Evolutionary conservation across 35 echinoderm and acorn worm species (phyloP).

Genomic region (Apostichopus parvimensis): DNA sequence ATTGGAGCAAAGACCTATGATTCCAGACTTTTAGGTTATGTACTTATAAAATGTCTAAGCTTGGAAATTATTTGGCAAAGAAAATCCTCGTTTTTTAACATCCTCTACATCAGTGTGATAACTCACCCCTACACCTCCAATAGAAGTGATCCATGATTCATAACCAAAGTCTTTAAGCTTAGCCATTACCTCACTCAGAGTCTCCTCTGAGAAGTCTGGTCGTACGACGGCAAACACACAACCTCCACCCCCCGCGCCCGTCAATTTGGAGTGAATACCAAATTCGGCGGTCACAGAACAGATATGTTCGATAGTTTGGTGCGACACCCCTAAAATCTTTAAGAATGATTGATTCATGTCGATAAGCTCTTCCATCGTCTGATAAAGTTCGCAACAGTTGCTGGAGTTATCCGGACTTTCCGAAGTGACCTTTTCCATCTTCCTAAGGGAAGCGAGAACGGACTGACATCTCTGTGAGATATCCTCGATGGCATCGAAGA

Average conservation of each 20-base stretch:
- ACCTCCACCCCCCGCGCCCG: slow-evolving; percentile 95
- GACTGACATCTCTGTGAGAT: slow-evolving; percentile 65
- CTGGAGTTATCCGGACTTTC: background rate
- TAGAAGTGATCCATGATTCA: slow-evolving; percentile 59
- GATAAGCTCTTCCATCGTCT: slow-evolving; percentile 66
- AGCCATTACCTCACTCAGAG: slow-evolving; percentile 1
- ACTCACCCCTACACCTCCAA: slow-evolving; percentile 58
- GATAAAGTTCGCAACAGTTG: background rate
- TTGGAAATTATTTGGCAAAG: background rate
- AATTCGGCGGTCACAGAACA: slow-evolving; percentile 55
- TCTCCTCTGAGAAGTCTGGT: slow-evolving; percentile 31
- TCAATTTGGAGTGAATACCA: slow-evolving; percentile 79
- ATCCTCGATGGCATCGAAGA: slow-evolving; percentile 84
- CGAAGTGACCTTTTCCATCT: background rate
- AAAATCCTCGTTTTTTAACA: slow-evolving; percentile 28
- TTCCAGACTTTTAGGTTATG: too few relatives aligned
- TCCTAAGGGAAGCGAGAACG: slow-evolving; percentile 43
- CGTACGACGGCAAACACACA: slow-evolving; percentile 80
- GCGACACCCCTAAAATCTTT: slow-evolving; percentile 80
- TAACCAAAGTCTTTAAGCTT: slow-evolving; percentile 55
- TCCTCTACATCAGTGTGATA: slow-evolving; percentile 42
- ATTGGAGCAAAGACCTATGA: too few relatives aligned
- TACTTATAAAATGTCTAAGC: background rate
- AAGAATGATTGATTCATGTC: slow-evolving; percentile 94
- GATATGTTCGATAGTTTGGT: slow-evolving; percentile 74